phyloP scores from a whole-genome alignment of 2,113 vertebrate genomes.

The Tragelaphus scriptus region DNA sequence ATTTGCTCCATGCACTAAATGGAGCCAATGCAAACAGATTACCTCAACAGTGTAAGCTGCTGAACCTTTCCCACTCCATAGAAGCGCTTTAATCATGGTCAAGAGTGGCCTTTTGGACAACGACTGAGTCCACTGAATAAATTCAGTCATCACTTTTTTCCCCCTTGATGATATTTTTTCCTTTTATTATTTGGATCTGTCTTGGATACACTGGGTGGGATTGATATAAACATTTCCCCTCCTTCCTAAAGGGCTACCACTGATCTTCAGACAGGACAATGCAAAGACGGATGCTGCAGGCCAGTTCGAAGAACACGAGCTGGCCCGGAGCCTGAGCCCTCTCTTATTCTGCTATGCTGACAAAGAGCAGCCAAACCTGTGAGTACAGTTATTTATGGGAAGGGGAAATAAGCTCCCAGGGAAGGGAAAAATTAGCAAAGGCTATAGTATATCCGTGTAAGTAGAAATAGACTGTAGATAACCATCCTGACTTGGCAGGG shows the following conservation, averaged over 20 bases:
- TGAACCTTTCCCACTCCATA: neutral
- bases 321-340: constrained; percentile 95
- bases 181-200: neutral
- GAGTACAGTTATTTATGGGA: constrained; percentile 71
- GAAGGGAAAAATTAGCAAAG: constrained; percentile 21
- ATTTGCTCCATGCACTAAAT: neutral
- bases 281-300: constrained; percentile 91
- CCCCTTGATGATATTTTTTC: neutral
- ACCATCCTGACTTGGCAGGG: constrained; percentile 30
- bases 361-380: constrained; percentile 97
- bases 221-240: neutral
- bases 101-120: neutral
- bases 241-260: constrained; percentile 87
- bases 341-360: constrained; percentile 96
- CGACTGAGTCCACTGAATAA: neutral
- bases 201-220: neutral
- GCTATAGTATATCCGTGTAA: neutral
- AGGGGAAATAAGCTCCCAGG: neutral
- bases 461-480: neutral
- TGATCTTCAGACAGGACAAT: constrained; percentile 99
- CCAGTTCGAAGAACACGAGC: constrained; percentile 97
- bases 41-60: neutral
- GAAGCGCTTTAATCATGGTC: neutral
- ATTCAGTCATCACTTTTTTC: neutral
- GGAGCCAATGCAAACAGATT: constrained; percentile 38